Evolutionary conservation across 2,888 invertebrate species (phyloP), one percentile per base, ranked within the genome.

Genomic region (Anaspis maculata): DNA sequence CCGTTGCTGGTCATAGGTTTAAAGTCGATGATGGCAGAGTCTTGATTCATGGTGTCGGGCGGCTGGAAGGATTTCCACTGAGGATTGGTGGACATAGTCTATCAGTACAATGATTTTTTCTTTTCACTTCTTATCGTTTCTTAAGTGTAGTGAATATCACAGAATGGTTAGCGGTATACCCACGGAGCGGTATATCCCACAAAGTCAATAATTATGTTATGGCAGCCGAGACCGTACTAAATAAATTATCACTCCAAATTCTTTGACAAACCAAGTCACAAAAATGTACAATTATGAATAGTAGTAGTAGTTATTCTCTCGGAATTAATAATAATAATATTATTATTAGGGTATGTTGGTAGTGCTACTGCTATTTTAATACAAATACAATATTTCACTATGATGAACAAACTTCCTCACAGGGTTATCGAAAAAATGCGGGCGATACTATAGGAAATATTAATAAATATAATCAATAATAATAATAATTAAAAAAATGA

Each of bases 1-100:
- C 64, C 62, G 50, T 62, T 64, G 52, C 62, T 69, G 61, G 77
- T 76, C 70, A 82, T 74, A 60, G 82, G 78, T 71, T 86, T 79
- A 68, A 80, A 84, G 64, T 86, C 84, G 64, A 85, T 77, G 70
- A 85, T 79, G 62, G 84, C 78, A 57, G 78, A 74, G 68, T 86
- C 83, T 64, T 82, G 77, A 71, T 80, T 80, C 74, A 81, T 78
- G 74, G 78, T 76, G 53, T 65, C 64, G 73, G 86, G 84, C 83
- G 87, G 83, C 79, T 87, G 86, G 83, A 86, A 85, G 70, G 79
- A 77, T 75, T 82, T 83, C 83, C 83, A 84, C 82, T 84, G 83
- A 81, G 83, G 78, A 81, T 83, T 82, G 70, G 74, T 80, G 69
- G 83, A 82, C 83, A 84, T 83, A 58, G 62, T 62, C 58, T 55